A percentile compares a stretch with the other conserved stretches of the same genome.
Evolutionary conservation across 2,797 vertebrate genomes (phyloP).

Genomic region (Helicolenus hilgendorfi): DNA sequence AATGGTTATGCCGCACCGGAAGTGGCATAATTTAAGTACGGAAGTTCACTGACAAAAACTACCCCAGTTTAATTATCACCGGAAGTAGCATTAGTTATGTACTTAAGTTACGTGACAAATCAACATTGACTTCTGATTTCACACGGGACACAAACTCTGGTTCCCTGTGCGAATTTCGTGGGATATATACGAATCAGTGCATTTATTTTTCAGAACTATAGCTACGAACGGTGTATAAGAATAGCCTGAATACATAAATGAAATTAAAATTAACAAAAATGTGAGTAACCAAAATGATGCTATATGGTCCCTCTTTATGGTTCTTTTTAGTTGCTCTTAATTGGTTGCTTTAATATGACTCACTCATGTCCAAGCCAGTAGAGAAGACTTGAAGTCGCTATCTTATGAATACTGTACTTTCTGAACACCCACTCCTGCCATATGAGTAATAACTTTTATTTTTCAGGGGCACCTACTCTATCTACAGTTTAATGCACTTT

Average conservation of each 20-base stretch:
- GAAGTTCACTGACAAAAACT: too few relatives aligned
- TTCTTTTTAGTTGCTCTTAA: background rate
- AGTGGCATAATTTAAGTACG: too few relatives aligned
- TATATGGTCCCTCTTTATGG: background rate
- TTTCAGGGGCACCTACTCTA: conserved; percentile 2
- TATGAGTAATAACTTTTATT: conserved; percentile 8
- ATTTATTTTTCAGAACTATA: too few relatives aligned
- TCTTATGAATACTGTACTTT: background rate
- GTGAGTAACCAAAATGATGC: background rate
- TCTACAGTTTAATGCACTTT: background rate
- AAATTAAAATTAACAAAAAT: background rate
- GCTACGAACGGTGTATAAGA: too few relatives aligned
- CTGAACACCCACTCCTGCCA: conserved; percentile 3
- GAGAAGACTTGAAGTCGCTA: background rate
- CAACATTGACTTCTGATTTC: too few relatives aligned
- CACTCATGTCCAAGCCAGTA: background rate
- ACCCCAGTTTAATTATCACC: too few relatives aligned
- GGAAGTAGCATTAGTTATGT: too few relatives aligned
- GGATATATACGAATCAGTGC: too few relatives aligned
- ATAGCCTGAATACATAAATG: background rate
- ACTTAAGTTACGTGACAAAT: too few relatives aligned
- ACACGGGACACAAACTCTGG: too few relatives aligned
- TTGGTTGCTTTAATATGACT: background rate
- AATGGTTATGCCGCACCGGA: too few relatives aligned
- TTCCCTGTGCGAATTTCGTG: too few relatives aligned